These are phyloP conservation scores for Quadriops clusia DNA, from an alignment of 2,888 invertebrate genomes.

Conservation along the genomic window DNA sequence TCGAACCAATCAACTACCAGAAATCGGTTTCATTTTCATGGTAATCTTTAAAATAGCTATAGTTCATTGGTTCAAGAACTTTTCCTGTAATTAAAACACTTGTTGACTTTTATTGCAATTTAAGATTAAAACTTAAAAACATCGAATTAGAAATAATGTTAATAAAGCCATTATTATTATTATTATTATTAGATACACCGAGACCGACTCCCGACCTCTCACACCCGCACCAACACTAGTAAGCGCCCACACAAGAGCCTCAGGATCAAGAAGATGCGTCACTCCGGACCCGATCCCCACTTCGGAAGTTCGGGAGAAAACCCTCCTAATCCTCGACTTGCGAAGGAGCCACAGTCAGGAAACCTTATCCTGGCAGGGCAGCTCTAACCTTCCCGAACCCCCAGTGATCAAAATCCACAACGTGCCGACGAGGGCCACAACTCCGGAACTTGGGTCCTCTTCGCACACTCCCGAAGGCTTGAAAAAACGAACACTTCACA, in stretches of 20 bases:
- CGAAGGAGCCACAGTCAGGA: conserved; percentile 55
- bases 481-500: too few relatives aligned
- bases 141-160: background rate
- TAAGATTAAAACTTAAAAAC: background rate
- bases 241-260: conserved; percentile 58
- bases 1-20: too few relatives aligned
- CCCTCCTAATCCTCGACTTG: conserved; percentile 61
- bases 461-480: too few relatives aligned
- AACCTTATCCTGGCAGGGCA: conserved; percentile 41
- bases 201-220: conserved; percentile 71
- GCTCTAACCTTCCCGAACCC: conserved; percentile 32
- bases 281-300: conserved; percentile 56
- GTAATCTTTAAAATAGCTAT: too few relatives aligned
- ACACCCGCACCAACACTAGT: conserved; percentile 70
- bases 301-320: conserved; percentile 40
- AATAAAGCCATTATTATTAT: conserved; percentile 1
- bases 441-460: too few relatives aligned
- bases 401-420: conserved; percentile 32
- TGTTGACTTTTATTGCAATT: background rate
- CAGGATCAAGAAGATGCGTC: conserved; percentile 53
- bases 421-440: conserved; percentile 22
- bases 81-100: conserved; percentile 1
- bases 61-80: too few relatives aligned
- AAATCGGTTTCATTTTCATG: too few relatives aligned
- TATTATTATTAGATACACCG: conserved; percentile 51